Evolutionary conservation across 2,797 vertebrate species (phyloP).

Genomic region (Mormyrops boulengeri): DNA sequence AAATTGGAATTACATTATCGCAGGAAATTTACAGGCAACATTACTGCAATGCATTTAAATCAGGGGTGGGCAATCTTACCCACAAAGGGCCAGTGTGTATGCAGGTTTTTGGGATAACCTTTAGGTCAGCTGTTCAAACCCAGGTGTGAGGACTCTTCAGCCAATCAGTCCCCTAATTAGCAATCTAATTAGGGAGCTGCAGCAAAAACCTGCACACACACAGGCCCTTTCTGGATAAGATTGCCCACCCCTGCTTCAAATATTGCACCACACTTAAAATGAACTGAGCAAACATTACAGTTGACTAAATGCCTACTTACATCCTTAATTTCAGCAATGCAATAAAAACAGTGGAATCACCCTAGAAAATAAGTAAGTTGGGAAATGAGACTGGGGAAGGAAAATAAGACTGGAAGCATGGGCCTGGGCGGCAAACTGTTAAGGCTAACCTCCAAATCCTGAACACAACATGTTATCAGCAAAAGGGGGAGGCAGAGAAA

Average conservation of each 20-base stretch:
- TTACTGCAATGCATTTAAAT: neutral
- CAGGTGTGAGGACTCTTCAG: neutral
- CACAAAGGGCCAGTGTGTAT: no score
- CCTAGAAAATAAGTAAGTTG: neutral
- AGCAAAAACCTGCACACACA: no score
- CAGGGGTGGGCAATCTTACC: no score
- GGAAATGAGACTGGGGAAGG: neutral
- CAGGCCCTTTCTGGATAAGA: no score
- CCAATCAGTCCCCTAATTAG: no score
- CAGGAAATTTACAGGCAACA: neutral
- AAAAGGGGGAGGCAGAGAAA: conserved; percentile 38
- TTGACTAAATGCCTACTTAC: neutral
- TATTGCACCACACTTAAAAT: neutral
- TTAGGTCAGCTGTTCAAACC: neutral
- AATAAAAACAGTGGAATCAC: neutral
- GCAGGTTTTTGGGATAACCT: neutral
- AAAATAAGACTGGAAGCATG: neutral
- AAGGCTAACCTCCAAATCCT: conserved; percentile 57
- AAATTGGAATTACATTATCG: neutral
- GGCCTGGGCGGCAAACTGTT: neutral
- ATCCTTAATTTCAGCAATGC: neutral
- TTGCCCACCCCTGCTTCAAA: neutral
- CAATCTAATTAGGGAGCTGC: no score
- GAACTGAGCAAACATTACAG: neutral
- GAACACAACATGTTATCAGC: conserved; percentile 33